Evolutionary conservation across 2,113 vertebrate species (phyloP).

Genomic region (Clarias macrocephalus): DNA sequence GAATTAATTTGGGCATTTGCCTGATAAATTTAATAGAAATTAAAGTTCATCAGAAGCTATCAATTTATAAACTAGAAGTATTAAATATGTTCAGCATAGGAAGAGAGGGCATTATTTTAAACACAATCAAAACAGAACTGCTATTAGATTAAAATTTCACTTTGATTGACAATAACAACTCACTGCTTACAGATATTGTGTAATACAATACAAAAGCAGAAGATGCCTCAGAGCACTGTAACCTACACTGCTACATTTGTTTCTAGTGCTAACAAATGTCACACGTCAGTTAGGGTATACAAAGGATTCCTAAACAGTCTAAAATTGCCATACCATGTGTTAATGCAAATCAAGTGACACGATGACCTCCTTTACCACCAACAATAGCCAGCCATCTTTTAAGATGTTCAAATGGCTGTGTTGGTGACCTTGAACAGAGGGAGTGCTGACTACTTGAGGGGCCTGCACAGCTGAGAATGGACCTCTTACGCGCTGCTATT

Average conservation of each 20-base stretch:
- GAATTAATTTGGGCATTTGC: background rate
- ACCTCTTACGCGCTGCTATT: slow-evolving; percentile 4
- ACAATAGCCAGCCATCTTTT: slow-evolving; percentile 19
- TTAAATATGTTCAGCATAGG: background rate
- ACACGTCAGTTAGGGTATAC: background rate
- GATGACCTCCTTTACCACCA: slow-evolving; percentile 7
- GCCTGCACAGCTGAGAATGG: slow-evolving; percentile 42
- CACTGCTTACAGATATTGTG: background rate
- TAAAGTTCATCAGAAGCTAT: background rate
- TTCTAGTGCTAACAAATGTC: background rate
- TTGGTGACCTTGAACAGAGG: slow-evolving; percentile 17
- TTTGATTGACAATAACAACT: background rate
- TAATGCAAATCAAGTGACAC: slow-evolving; percentile 6
- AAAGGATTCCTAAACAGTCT: background rate
- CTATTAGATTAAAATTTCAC: background rate
- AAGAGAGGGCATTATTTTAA: background rate
- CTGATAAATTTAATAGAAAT: background rate
- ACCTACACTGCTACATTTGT: background rate
- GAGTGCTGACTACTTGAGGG: slow-evolving; percentile 32
- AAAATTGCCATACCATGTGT: slow-evolving; percentile 28
- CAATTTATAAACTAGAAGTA: background rate
- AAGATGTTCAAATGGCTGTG: slow-evolving; percentile 32
- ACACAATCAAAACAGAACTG: background rate
- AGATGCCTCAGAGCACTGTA: background rate
- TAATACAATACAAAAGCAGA: background rate